Conservation (phyloP, 2,113 vertebrate species). For the Entosphenus tridentatus region DNA sequence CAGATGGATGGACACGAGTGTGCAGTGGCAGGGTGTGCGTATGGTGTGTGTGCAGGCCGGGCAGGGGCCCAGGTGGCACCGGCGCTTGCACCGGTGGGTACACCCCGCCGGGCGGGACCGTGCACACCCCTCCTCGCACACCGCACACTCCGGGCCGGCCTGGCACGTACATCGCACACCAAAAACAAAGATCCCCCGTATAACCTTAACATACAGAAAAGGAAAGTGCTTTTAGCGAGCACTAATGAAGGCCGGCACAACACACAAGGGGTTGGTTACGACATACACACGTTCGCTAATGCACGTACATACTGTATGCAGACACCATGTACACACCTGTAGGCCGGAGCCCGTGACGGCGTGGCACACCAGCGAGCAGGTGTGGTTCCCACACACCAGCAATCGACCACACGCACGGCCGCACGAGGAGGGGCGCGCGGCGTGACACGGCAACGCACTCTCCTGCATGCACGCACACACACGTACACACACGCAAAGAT, state of each 20-base stretch:
- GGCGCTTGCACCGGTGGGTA: constrained; percentile 34
- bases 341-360: constrained; percentile 13
- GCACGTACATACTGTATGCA: constrained; percentile 4
- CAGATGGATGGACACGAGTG: constrained; percentile 34
- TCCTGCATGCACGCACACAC: constrained; percentile 18
- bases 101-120: constrained; percentile 35
- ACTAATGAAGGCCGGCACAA: background rate
- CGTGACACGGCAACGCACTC: constrained; percentile 35
- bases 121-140: constrained; percentile 40
- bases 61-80: constrained; percentile 40
- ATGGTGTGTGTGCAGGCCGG: constrained; percentile 43
- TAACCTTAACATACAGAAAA: background rate
- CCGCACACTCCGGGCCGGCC: constrained; percentile 36
- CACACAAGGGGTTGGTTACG: background rate
- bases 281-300: background rate
- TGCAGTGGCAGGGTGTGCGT: constrained; percentile 54
- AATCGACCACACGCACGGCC: constrained; percentile 33
- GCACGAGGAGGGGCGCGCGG: constrained; percentile 36
- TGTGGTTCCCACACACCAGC: constrained; percentile 43
- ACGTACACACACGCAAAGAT: background rate
- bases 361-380: constrained; percentile 40
- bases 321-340: constrained; percentile 3
- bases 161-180: constrained; percentile 11
- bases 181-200: background rate
- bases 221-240: background rate